A percentile compares a stretch with the other conserved stretches of the same genome.
These are phyloP conservation scores for Colaptes auratus DNA, from an alignment of 2,113 vertebrate species.

Conservation along the genomic window DNA sequence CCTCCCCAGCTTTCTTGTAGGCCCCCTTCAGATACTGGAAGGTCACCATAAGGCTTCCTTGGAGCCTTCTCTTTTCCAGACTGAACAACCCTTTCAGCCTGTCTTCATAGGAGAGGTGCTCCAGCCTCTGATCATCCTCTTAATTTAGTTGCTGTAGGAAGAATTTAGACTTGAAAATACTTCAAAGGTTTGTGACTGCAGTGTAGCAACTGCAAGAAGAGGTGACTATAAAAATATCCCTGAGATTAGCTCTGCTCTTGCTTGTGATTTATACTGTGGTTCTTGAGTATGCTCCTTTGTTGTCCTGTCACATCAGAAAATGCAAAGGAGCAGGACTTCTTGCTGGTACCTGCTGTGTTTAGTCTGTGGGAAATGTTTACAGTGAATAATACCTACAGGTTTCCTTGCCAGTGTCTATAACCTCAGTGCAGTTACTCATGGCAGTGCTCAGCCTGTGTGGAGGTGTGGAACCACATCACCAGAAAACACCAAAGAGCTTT, in stretches of 20 bases:
- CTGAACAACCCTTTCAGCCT: too few relatives aligned
- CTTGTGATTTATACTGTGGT: not conserved
- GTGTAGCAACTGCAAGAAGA: not conserved
- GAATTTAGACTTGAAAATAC: not conserved
- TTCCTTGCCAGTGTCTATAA: not conserved
- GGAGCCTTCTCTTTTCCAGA: too few relatives aligned
- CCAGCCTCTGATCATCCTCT: too few relatives aligned
- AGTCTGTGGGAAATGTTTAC: not conserved
- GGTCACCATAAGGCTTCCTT: too few relatives aligned
- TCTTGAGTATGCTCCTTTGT: not conserved
- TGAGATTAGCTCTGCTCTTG: not conserved
- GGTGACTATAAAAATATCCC: not conserved
- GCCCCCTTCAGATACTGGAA: too few relatives aligned
- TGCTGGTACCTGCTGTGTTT: not conserved
- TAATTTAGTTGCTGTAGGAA: not conserved
- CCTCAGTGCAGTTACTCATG: not conserved
- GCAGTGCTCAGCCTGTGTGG: not conserved
- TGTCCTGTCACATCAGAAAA: not conserved
- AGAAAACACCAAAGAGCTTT: not conserved
- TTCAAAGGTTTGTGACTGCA: not conserved
- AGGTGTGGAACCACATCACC: not conserved
- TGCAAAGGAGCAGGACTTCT: not conserved
- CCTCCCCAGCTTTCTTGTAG: too few relatives aligned
- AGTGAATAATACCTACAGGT: not conserved
- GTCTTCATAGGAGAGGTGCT: too few relatives aligned